Base-by-base conservation (phyloP, 2,113 vertebrate species). In the Melanotaenia duboulayi region DNA sequence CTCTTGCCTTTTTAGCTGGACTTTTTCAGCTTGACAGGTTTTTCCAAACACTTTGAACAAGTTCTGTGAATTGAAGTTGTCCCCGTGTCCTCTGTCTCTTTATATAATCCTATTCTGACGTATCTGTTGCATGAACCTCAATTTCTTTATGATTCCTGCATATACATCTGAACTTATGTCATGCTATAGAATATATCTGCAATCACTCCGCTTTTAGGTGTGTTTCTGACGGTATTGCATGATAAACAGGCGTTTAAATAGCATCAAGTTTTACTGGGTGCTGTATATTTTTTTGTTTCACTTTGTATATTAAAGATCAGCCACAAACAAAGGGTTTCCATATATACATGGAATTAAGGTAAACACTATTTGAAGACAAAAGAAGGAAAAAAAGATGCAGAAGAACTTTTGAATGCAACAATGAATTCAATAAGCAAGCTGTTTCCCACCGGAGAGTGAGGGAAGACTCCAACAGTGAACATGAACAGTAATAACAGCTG, bases 401-500 rank as follows among this genome's bases (percentile, higher is more conserved):
- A 3, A 0, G 8, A 28, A 19, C 55, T 66, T 68, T 24, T 59
- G 14, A 1, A 61, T 59, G 17, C 70, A 67, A 71, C 13, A 71
- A 78, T 56, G 2, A 44, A 24, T 50, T 16, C 67, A 82, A 81
- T 74, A 77, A 1, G 2, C 66, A 59, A 51, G 17, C 6, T 37
- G 3, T 52, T 77, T 17, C n/a, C 50, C 4, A 4, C 52, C 49
- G 35, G 20, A 22, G 39, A 46, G 0, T 7, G 4, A 61, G 55
- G 72, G 76, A 61, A 16, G 79, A 76, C 70, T 76, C 39, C 24
- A 68, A 5, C 44, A 13, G 17, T 25, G 77, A 57, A 63, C 63
- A 11, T 75, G 79, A 60, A 69, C 77, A 55, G 67, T 84, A 85
- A 85, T 84, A 88, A 90, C 83, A 90, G 89, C 79, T 84, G 85